A percentile compares a stretch with the other conserved stretches of the same genome.
phyloP scores from a whole-genome alignment of 2,888 invertebrate species.

The Phalera bucephala region DNA sequence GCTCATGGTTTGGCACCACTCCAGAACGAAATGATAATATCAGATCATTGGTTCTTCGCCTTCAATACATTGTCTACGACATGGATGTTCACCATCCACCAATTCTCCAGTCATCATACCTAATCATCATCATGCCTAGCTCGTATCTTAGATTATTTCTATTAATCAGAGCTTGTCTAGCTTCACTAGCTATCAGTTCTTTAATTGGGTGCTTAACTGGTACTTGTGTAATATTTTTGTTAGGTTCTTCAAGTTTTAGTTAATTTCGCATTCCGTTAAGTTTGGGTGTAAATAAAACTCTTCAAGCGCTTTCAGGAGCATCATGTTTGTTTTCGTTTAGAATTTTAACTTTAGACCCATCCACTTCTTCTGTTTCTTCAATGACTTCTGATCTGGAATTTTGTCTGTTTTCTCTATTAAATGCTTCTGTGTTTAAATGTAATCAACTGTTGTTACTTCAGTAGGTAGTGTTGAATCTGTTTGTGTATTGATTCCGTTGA shows the following conservation, averaged over 20 bases:
- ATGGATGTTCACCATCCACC: constrained; percentile 79
- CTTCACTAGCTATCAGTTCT: constrained; percentile 35
- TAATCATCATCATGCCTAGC: constrained; percentile 69
- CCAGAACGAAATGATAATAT: constrained; percentile 88
- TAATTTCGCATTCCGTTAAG: constrained; percentile 47
- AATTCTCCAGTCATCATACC: constrained; percentile 72
- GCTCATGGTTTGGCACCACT: constrained; percentile 93
- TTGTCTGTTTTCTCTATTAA: constrained; percentile 29
- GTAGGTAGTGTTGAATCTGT: constrained; percentile 20
- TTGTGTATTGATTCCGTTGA: constrained; percentile 49
- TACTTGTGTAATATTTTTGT: constrained; percentile 28
- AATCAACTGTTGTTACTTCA: constrained; percentile 18
- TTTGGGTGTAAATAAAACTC: constrained; percentile 51
- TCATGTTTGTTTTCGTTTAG: constrained; percentile 39
- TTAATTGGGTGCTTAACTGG: constrained; percentile 37
- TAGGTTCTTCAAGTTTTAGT: constrained; percentile 37
- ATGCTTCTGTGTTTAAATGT: constrained; percentile 16
- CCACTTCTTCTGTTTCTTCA: constrained; percentile 11
- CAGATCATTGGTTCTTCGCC: constrained; percentile 86
- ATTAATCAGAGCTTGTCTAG: constrained; percentile 22
- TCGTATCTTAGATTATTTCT: constrained; percentile 50
- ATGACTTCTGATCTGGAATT: constrained; percentile 22
- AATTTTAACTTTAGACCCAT: constrained; percentile 30
- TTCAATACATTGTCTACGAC: constrained; percentile 85
- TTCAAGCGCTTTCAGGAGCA: constrained; percentile 60